Percentiles rank a stretch among this genome's conserved stretches.
These are phyloP conservation scores for Spizella passerina DNA, from an alignment of 2,797 vertebrate species.

Conservation along the genomic window DNA sequence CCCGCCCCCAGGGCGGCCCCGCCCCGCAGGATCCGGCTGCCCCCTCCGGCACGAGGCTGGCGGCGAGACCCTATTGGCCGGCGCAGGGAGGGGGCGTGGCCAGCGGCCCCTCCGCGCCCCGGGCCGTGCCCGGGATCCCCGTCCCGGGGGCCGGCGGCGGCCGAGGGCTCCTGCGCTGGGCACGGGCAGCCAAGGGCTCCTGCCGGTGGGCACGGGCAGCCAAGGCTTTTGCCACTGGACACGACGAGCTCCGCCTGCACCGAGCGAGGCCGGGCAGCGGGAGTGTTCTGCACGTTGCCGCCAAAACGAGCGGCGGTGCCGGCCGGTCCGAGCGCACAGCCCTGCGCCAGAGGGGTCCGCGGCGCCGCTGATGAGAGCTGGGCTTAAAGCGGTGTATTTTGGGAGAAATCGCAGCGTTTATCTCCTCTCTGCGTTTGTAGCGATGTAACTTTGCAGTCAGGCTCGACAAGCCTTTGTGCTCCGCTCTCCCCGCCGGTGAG, in stretches of 20 bases:
- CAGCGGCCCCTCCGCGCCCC: neutral
- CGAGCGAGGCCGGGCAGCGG: fast-evolving
- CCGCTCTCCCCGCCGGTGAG: neutral
- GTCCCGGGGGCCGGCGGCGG: neutral
- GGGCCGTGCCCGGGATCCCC: neutral
- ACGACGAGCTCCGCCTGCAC: neutral
- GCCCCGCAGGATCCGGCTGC: neutral
- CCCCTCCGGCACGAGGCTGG: neutral
- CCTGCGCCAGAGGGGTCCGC: neutral
- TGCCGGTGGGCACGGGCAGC: neutral
- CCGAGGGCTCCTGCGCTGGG: no score
- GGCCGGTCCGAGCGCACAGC: neutral
- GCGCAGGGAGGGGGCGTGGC: neutral
- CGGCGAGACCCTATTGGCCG: neutral
- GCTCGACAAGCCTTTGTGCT: neutral
- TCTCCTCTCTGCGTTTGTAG: neutral
- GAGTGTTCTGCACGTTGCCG: fast-evolving
- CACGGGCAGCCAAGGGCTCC: neutral
- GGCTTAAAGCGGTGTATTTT: fast-evolving
- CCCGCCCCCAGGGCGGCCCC: neutral
- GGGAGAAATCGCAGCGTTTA: neutral
- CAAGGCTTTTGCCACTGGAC: no score
- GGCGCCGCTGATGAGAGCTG: neutral
- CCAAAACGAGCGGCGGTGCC: neutral
- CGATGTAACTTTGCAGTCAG: fast-evolving